Conservation (phyloP, 1,140 invertebrate species). For the Lamellibrachia luymesi region DNA sequence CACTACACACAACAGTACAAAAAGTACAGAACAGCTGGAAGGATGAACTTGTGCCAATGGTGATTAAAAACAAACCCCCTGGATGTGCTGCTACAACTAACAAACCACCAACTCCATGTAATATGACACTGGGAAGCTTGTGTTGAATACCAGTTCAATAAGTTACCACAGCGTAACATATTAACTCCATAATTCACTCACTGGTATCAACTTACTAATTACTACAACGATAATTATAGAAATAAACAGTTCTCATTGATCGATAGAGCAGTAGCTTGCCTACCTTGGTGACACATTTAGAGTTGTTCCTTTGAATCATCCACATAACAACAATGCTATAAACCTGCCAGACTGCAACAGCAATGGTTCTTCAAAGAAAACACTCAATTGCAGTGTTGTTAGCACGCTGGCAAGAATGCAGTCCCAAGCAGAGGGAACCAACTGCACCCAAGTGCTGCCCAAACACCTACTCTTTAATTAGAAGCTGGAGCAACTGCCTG, state of each 20-base stretch:
- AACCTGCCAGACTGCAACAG: background rate
- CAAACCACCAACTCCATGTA: background rate
- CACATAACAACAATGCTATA: slow-evolving; percentile 5
- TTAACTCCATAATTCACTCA: background rate
- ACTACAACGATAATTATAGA: too few species aligned
- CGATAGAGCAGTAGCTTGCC: background rate
- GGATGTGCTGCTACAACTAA: background rate
- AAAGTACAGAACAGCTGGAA: background rate
- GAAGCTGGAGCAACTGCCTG: background rate
- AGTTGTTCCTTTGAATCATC: background rate
- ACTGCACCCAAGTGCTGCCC: slow-evolving; percentile 2
- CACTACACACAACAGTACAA: background rate
- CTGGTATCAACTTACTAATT: background rate
- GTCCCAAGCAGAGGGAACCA: background rate
- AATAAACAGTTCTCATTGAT: background rate
- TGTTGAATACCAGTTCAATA: background rate
- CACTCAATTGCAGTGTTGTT: background rate
- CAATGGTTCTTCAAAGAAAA: background rate
- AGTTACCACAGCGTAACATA: too few species aligned
- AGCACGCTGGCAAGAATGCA: background rate
- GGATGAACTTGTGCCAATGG: background rate
- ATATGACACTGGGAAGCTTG: background rate
- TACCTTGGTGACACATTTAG: background rate
- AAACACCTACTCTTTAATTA: slow-evolving; percentile 5
- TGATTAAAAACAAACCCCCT: background rate